Evolutionary conservation across 2,888 invertebrate species (phyloP).

Genomic region (Torymus tubicola): DNA sequence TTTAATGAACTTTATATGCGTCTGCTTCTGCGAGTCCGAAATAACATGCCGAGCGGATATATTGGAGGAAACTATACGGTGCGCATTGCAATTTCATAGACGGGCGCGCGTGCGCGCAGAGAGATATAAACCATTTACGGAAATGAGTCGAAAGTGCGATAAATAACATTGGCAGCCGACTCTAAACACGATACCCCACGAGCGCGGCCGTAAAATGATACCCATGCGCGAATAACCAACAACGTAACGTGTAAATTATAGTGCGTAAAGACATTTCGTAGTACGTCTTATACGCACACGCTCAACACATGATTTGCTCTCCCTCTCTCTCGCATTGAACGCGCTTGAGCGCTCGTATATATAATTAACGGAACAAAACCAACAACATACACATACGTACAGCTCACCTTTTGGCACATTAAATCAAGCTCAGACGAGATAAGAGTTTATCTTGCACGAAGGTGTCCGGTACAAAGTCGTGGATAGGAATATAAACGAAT

Average conservation of each 20-base stretch:
- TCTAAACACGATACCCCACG: background rate
- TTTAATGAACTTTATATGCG: conserved; percentile 4
- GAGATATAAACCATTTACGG: background rate
- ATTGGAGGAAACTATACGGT: too few species aligned
- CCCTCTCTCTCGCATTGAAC: background rate
- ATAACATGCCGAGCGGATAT: too few species aligned
- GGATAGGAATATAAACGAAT: too few species aligned
- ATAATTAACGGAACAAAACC: conserved; percentile 8
- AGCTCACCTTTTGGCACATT: too few species aligned
- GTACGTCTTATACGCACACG: background rate
- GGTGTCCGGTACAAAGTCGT: too few species aligned
- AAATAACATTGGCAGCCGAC: background rate
- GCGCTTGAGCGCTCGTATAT: background rate
- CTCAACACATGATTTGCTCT: background rate
- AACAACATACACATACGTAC: too few species aligned
- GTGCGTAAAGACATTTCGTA: conserved; percentile 18
- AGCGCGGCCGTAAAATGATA: background rate
- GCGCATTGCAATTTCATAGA: too few species aligned
- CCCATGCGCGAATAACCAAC: background rate
- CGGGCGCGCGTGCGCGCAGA: background rate
- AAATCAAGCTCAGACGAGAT: too few species aligned
- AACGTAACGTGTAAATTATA: conserved; percentile 6
- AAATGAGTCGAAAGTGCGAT: conserved; percentile 16
- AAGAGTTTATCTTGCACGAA: too few species aligned
- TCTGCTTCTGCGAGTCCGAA: too few species aligned